Base-by-base conservation (phyloP, 2,797 vertebrate species). In the Anableps anableps region DNA sequence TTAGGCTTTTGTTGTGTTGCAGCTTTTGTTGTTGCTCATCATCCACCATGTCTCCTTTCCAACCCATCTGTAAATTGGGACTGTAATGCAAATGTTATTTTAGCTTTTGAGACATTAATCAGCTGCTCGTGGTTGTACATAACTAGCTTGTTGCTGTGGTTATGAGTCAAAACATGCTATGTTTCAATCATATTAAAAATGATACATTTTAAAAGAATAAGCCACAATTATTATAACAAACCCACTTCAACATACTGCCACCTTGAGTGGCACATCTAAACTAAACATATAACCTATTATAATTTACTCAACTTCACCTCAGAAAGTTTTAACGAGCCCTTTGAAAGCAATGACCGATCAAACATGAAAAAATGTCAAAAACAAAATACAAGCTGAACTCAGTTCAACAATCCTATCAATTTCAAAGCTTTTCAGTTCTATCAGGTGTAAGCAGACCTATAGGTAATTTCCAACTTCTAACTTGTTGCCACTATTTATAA, bases 381-480 rank as follows among this genome's bases (percentile, higher is more conserved):
- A 7, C 8, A 43, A 66, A 36, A 4, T 38, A 66, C 21, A 21
- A 38, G 10, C 60, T 11, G 34, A 64, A 64, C 60, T 64, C 58
- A 5, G 34, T 36, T 66, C 16, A 38, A 38, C 62, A 66, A 66
- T 66, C 48, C 14, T 50, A 17, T 53, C 34, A 41, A 11, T 26
- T 13, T 23, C 36, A 26, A 23, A 41, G 64, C 62, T 66, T 66
- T 38, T 38, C 34, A 5, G 19, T 38, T 64, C 17, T 6, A 64
- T 34, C 17, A 62, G 31, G 90, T 92, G 90, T 81, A 86, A 85
- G 83, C 72, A 92, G 89, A 91, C 91, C 86, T 89, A 78, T 74
- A 82, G 85, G 78, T 92, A 82, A 92, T 92, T 91, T 89, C 64
- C 76, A 74, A 62, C 81, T 91, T 94, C 88, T 88, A 80, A 75